Evolutionary conservation across 2,888 invertebrate species (phyloP).

Genomic region (Cotesia congregata): DNA sequence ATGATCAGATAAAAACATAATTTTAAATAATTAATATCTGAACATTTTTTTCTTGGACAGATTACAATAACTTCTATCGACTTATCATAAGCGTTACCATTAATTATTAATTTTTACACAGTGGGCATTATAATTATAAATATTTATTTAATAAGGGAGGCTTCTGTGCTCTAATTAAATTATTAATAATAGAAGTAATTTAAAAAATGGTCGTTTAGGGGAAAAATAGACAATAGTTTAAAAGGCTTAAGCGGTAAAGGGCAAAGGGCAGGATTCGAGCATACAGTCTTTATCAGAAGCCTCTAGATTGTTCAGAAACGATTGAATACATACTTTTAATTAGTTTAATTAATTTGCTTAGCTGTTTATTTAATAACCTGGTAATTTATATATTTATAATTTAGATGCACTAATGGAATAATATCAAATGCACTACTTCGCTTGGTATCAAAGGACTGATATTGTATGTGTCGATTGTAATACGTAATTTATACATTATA

Average conservation of each 20-base stretch:
- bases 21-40: neutral
- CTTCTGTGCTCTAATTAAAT: neutral
- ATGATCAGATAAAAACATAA: neutral
- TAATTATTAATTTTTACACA: neutral
- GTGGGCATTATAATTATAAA: neutral
- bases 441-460: slow-evolving; percentile 67
- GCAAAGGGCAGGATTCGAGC: slow-evolving; percentile 39
- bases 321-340: neutral
- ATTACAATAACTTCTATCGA: neutral
- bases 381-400: slow-evolving; percentile 49
- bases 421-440: slow-evolving; percentile 64
- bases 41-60: neutral
- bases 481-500: too few species aligned
- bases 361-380: slow-evolving; percentile 36
- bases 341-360: neutral
- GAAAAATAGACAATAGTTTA: slow-evolving; percentile 21
- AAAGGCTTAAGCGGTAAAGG: neutral
- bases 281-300: slow-evolving; percentile 46
- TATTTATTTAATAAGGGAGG: neutral
- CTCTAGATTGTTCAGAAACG: slow-evolving; percentile 45
- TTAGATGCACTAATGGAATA: slow-evolving; percentile 31
- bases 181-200: neutral
- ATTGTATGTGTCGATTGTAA: slow-evolving; percentile 47
- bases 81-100: neutral
- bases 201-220: slow-evolving; percentile 1